Evolutionary conservation across 1,140 invertebrate species (phyloP).

Genomic region (Lepidurus packardi): DNA sequence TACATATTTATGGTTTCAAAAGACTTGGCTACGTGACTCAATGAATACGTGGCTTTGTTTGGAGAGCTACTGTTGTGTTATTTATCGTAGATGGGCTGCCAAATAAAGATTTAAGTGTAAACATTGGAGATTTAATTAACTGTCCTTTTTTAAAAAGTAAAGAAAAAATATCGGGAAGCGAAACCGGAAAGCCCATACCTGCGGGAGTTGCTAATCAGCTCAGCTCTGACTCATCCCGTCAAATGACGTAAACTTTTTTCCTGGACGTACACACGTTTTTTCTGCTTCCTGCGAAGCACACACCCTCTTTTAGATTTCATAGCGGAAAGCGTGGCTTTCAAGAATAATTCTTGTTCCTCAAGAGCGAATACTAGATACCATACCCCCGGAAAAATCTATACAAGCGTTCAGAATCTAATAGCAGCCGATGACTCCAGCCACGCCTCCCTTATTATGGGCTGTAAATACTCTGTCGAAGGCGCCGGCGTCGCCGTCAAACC

Average conservation of each 20-base stretch:
- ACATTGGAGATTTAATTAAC: neutral
- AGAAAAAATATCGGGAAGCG: neutral
- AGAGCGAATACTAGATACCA: neutral
- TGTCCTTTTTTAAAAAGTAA: neutral
- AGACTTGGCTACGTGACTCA: conserved; percentile 3
- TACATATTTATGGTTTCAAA: neutral
- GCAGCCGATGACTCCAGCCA: neutral
- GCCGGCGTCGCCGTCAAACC: neutral
- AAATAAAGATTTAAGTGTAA: conserved; percentile 15
- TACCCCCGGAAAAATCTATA: neutral
- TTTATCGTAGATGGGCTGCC: conserved; percentile 9
- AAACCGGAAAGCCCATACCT: neutral
- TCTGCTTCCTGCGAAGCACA: neutral
- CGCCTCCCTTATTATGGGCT: conserved; percentile 11
- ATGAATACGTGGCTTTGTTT: neutral
- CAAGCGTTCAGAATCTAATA: neutral
- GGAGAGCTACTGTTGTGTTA: conserved; percentile 14
- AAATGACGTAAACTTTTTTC: neutral
- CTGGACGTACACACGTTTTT: neutral
- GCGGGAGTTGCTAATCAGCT: conserved; percentile 13
- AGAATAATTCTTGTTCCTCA: neutral
- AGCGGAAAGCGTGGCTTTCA: neutral
- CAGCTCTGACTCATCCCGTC: neutral
- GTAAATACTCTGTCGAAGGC: neutral
- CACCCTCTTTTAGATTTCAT: neutral